Evolutionary conservation across 2,888 invertebrate species (phyloP), one percentile per base, ranked within the genome.

Genomic region (Tinea trinotella): DNA sequence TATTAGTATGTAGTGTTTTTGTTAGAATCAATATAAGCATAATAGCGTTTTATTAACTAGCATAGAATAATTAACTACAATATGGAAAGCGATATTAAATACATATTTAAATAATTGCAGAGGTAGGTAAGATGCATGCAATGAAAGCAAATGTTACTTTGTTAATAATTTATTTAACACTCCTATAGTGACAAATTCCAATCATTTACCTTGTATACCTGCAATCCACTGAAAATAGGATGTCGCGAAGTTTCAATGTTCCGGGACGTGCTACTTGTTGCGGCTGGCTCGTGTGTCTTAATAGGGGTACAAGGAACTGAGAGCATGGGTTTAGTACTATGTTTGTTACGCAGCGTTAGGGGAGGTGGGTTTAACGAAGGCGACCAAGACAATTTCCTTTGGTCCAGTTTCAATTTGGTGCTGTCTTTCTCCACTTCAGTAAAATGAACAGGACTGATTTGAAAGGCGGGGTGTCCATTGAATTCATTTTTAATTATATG

Each of bases 401-500:
- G 77, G 60, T 78, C 77, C 44, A 72, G 66, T 58, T 80, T 80
- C 60, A 83, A 63, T 61, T 76, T 76, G 49, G 76, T 74, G 64
- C 79, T 82, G 61, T 82, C 81, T 55, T 68, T 44, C 17, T 46
- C 73, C 56, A 73, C 76, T 56, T 76, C 78, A 20, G 77, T 71
- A 71, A 84, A 81, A 57, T 74, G 66, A 59, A 84, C 89, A 62
- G 72, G 87, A 86, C 72, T 72, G 68, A 88, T 81, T 59, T 75
- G 79, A 66, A 71, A 84, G 66, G 74, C 68, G 59, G 71, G 63
- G 58, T 69, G 61, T 55, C 69, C 57, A 56, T 64, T 62, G 56
- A 65, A 67, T 58, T 75, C 74, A 61, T 76, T 76, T 67, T 76
- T 77, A 55, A 74, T 80, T 61, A 80, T 79, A 67, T 80, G 79